Evolutionary conservation across 2,888 invertebrate genomes (phyloP).

Genomic region (Synergus itoensis): DNA sequence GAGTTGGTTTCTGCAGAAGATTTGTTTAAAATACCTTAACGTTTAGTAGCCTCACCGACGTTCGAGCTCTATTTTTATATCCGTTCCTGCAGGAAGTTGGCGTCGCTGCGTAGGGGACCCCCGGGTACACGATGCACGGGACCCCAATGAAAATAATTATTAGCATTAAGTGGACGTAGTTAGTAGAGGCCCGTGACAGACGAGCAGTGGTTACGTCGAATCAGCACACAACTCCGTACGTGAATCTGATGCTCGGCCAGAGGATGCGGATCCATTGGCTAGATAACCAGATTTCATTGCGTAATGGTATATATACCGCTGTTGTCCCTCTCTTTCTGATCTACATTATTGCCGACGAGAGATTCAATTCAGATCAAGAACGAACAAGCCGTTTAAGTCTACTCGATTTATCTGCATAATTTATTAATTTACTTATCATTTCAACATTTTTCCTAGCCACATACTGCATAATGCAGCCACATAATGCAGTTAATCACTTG

Average conservation of each 20-base stretch:
- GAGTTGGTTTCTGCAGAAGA: conserved; percentile 15
- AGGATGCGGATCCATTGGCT: conserved; percentile 76
- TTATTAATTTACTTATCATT: background rate
- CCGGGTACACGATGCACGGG: conserved; percentile 61
- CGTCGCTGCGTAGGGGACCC: conserved; percentile 69
- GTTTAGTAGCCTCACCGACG: conserved; percentile 31
- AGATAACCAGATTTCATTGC: conserved; percentile 77
- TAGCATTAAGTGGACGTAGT: conserved; percentile 77
- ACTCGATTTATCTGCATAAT: conserved; percentile 3
- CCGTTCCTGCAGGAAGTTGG: conserved; percentile 76
- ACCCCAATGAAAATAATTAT: conserved; percentile 78
- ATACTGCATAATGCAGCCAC: no score
- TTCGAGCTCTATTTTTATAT: conserved; percentile 76
- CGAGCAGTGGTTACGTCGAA: conserved; percentile 71
- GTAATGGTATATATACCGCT: conserved; percentile 64
- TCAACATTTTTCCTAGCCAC: background rate
- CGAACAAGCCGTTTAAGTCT: background rate
- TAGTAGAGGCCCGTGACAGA: conserved; percentile 70
- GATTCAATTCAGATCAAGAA: conserved; percentile 25
- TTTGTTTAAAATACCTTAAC: conserved; percentile 30
- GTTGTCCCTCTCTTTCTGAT: conserved; percentile 54
- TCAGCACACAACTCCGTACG: conserved; percentile 61
- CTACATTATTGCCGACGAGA: conserved; percentile 43
- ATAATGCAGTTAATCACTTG: no score
- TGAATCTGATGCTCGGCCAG: conserved; percentile 63